These are phyloP conservation scores for Acanthurus leucopareius DNA, from an alignment of 2,797 vertebrate genomes.

Conservation along the genomic window DNA sequence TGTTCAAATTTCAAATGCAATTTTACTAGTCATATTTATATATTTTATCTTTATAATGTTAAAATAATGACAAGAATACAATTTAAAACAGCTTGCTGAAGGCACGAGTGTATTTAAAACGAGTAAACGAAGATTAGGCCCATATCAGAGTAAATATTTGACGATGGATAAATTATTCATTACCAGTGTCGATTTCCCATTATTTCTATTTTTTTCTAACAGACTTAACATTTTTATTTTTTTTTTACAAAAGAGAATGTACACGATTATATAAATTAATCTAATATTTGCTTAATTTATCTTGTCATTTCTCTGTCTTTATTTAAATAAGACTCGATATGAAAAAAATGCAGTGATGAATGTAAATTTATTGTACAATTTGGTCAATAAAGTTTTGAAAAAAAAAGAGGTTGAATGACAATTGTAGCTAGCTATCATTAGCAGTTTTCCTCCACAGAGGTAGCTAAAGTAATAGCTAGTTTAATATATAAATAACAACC, in stretches of 20 bases:
- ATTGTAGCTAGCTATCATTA: conserved; percentile 38
- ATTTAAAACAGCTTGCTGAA: neutral
- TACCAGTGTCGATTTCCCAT: neutral
- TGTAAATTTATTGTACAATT: neutral
- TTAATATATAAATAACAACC: neutral
- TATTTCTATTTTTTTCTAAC: neutral
- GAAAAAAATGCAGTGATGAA: neutral
- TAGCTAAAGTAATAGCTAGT: conserved; percentile 21
- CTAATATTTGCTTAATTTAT: too few species aligned
- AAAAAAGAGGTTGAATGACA: conserved; percentile 26
- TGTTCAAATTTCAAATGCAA: neutral
- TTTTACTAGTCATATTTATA: neutral
- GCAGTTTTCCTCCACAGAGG: conserved; percentile 33
- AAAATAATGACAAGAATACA: neutral
- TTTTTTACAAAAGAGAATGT: neutral
- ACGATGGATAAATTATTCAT: neutral
- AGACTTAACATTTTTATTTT: neutral
- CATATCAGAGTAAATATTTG: neutral
- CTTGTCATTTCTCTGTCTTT: neutral
- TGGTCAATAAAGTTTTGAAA: conserved; percentile 70
- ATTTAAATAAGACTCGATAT: neutral
- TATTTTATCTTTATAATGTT: neutral
- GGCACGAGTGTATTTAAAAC: neutral
- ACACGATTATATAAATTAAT: neutral
- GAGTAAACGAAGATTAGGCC: neutral